Percentiles rank a stretch among this genome's conserved stretches.
Evolutionary conservation across 2,113 vertebrate genomes (phyloP).

Genomic region (Tursiops truncatus): DNA sequence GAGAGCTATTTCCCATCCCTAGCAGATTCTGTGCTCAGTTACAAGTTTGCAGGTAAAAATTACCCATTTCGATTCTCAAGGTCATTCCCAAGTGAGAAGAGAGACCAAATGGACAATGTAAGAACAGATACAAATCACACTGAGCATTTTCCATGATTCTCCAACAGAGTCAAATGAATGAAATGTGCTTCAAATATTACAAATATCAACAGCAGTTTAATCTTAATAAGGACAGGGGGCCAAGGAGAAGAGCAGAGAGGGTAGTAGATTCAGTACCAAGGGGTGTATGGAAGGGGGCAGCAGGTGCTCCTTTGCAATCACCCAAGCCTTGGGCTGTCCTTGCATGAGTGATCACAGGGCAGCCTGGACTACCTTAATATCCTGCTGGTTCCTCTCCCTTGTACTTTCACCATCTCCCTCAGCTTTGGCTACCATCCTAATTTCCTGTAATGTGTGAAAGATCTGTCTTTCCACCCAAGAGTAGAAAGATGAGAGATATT

Average conservation of each 20-base stretch:
- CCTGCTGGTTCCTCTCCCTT: background rate
- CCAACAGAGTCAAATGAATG: background rate
- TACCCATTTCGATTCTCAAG: background rate
- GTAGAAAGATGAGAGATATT: background rate
- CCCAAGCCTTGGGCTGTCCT: background rate
- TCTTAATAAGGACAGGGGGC: background rate
- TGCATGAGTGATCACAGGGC: background rate
- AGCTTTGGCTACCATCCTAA: background rate
- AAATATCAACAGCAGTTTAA: background rate
- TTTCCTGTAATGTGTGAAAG: background rate
- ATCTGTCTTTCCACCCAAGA: background rate
- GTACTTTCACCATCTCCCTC: background rate
- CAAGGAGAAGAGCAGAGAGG: background rate
- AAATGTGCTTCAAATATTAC: background rate
- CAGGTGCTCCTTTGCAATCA: background rate
- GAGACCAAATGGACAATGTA: background rate
- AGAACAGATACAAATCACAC: background rate
- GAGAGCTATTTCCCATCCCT: background rate
- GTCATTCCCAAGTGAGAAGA: background rate
- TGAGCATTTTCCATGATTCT: background rate
- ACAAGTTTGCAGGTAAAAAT: background rate
- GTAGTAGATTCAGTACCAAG: accelerated
- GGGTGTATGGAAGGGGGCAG: background rate
- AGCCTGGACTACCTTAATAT: accelerated
- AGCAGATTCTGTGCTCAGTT: background rate